These are phyloP conservation scores for Embidobia sp. DNA, from an alignment of 2,888 invertebrate genomes.

Conservation along the genomic window DNA sequence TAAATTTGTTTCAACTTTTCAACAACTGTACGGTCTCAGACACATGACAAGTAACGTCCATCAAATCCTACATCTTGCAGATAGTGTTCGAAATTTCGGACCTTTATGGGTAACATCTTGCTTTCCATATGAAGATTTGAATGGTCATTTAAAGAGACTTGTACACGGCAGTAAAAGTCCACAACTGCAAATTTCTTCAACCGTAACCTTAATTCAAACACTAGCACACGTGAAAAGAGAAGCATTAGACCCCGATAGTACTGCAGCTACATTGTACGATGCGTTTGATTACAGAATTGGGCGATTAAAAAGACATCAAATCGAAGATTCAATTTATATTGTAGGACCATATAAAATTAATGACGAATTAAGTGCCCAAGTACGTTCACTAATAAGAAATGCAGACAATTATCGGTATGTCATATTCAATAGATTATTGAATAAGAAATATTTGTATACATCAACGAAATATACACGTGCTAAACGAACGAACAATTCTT, in stretches of 20 bases:
- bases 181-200: constrained; percentile 50
- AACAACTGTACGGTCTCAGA: constrained; percentile 55
- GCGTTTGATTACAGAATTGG: constrained; percentile 18
- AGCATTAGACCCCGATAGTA: background rate
- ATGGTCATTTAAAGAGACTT: constrained; percentile 37
- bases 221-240: background rate
- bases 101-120: constrained; percentile 50
- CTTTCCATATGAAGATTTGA: constrained; percentile 59
- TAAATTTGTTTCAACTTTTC: constrained; percentile 55
- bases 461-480: constrained; percentile 25
- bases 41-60: constrained; percentile 65
- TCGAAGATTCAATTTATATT: constrained; percentile 28
- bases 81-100: constrained; percentile 38
- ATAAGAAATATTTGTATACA: constrained; percentile 34
- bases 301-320: constrained; percentile 22
- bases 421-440: constrained; percentile 30
- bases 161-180: constrained; percentile 57
- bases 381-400: background rate
- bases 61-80: constrained; percentile 59
- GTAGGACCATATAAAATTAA: constrained; percentile 1
- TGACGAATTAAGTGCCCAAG: background rate
- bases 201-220: constrained; percentile 1
- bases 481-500: constrained; percentile 30
- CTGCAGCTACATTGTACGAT: background rate
- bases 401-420: background rate